phyloP scores from a whole-genome alignment of 2,113 vertebrate species.

The Dissostichus mawsoni region DNA sequence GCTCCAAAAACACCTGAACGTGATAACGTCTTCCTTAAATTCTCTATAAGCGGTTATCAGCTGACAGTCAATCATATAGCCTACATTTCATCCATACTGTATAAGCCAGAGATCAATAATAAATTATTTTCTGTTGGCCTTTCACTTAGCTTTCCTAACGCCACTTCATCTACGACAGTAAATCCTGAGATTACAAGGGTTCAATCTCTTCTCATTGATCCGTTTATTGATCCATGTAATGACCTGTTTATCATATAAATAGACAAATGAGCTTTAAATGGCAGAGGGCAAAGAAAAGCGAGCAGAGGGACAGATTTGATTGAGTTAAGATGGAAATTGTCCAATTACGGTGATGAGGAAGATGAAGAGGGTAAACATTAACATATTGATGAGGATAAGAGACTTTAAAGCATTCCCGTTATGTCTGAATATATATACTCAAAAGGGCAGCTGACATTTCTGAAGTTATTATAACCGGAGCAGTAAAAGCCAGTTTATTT shows the following conservation, averaged over 20 bases:
- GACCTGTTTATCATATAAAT: slow-evolving; percentile 13
- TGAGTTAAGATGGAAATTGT: background rate
- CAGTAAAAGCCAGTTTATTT: background rate
- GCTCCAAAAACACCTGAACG: too few species aligned
- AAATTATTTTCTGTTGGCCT: background rate
- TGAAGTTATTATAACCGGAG: background rate
- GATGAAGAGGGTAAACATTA: background rate
- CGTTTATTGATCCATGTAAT: background rate
- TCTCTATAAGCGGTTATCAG: too few species aligned
- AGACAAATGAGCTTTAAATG: background rate
- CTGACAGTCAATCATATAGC: too few species aligned
- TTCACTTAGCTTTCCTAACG: background rate
- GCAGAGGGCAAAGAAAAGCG: background rate
- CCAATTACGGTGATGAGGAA: background rate
- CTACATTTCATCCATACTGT: too few species aligned
- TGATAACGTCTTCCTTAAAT: too few species aligned
- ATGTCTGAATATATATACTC: background rate
- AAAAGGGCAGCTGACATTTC: background rate
- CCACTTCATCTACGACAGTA: background rate
- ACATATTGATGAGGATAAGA: background rate
- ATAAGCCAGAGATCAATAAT: background rate
- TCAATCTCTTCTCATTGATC: background rate
- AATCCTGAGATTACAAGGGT: background rate
- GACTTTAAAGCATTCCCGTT: background rate
- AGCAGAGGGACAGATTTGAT: background rate